Conservation (phyloP, 2,113 vertebrate species). For the Benitochromis conjunctus region DNA sequence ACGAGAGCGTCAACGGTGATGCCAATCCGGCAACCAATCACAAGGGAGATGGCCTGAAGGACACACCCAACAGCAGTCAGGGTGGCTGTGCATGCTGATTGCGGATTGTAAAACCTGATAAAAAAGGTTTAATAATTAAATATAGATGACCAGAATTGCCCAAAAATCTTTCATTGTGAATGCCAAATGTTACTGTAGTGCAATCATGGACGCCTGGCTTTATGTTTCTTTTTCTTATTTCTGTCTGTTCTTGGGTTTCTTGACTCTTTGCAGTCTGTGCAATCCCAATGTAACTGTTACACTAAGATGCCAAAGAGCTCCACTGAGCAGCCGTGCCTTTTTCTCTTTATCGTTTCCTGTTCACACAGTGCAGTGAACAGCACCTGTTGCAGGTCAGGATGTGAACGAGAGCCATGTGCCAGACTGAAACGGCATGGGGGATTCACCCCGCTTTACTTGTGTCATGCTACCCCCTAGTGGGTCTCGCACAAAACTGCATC, state of each 20-base stretch:
- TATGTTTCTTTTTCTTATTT: not conserved
- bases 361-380: not conserved
- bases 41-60: conserved; percentile 67
- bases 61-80: conserved; percentile 53
- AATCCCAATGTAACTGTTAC: conserved; percentile 34
- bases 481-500: conserved; percentile 3
- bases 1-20: conserved; percentile 77
- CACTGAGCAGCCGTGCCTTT: conserved; percentile 27
- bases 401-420: not conserved
- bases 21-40: conserved; percentile 44
- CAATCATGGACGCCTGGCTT: not conserved
- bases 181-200: not conserved
- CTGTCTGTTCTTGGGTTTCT: not conserved
- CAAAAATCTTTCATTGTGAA: not conserved
- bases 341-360: not conserved
- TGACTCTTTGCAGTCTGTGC: not conserved
- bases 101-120: not conserved
- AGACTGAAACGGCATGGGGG: not conserved
- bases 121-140: not conserved
- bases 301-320: conserved; percentile 46
- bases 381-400: conserved; percentile 33
- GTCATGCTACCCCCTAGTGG: conserved; percentile 52
- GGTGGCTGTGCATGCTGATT: conserved; percentile 80
- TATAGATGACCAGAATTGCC: not conserved
- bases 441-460: not conserved